phyloP scores from a whole-genome alignment of 2,888 invertebrate species.

The Ormyrus thymus region DNA sequence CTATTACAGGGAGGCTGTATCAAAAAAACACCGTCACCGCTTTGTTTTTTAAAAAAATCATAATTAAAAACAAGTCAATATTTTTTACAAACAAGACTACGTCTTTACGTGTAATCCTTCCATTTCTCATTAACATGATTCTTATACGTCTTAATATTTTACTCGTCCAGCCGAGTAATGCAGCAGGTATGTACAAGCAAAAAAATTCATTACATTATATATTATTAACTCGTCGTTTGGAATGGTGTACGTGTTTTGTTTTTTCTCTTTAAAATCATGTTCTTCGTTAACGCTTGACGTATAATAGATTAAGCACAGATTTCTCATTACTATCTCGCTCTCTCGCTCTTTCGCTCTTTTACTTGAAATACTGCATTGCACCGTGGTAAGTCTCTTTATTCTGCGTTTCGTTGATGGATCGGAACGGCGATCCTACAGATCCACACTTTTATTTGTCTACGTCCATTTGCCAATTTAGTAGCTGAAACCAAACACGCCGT shows the following conservation, averaged over 20 bases:
- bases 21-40: neutral
- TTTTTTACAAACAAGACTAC: constrained; percentile 53
- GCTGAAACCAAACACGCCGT: constrained; percentile 47
- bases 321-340: neutral
- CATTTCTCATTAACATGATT: constrained; percentile 9
- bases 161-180: constrained; percentile 39
- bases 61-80: no score
- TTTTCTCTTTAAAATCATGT: constrained; percentile 16
- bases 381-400: constrained; percentile 46
- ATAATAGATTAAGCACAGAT: constrained; percentile 17
- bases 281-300: constrained; percentile 10
- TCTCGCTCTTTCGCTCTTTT: neutral
- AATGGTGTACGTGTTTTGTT: constrained; percentile 37
- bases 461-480: constrained; percentile 52
- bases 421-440: constrained; percentile 49
- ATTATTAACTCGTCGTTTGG: constrained; percentile 41
- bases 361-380: constrained; percentile 43
- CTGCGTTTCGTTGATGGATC: constrained; percentile 44
- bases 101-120: constrained; percentile 26
- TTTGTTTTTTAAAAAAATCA: neutral
- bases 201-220: constrained; percentile 40
- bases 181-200: constrained; percentile 53
- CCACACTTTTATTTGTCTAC: constrained; percentile 31
- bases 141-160: constrained; percentile 23
- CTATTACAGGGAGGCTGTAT: neutral